Evolutionary conservation across 2,888 invertebrate genomes (phyloP).

Genomic region (Heliconius cydno): DNA sequence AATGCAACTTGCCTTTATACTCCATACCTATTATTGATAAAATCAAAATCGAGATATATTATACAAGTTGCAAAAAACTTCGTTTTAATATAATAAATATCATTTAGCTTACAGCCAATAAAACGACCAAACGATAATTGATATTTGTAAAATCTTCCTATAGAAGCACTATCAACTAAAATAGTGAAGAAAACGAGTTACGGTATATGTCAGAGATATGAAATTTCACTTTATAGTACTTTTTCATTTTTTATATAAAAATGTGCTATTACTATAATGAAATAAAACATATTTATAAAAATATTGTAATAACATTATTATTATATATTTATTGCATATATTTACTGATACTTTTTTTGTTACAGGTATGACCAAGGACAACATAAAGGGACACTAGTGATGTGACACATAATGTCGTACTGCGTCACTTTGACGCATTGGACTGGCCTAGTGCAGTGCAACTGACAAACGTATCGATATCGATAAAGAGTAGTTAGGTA

Average conservation of each 20-base stretch:
- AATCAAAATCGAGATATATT: constrained; percentile 4
- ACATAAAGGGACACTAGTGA: constrained; percentile 59
- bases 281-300: no score
- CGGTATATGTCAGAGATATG: neutral
- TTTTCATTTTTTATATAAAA: no score
- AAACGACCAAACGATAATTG: neutral
- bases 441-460: constrained; percentile 67
- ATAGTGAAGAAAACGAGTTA: neutral
- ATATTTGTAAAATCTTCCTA: neutral
- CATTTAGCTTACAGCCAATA: neutral
- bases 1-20: constrained; percentile 14
- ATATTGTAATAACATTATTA: no score
- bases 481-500: constrained; percentile 51
- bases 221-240: no score
- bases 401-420: constrained; percentile 63
- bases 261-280: no score
- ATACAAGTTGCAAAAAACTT: neutral
- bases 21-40: neutral
- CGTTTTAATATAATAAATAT: neutral
- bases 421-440: constrained; percentile 66
- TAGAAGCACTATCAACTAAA: neutral
- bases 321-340: no score
- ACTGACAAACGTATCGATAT: constrained; percentile 42
- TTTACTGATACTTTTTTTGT: constrained; percentile 49
- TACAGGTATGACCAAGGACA: constrained; percentile 60